Conservation (phyloP, 2,888 invertebrate species). For the Silvanus unidentatus region DNA sequence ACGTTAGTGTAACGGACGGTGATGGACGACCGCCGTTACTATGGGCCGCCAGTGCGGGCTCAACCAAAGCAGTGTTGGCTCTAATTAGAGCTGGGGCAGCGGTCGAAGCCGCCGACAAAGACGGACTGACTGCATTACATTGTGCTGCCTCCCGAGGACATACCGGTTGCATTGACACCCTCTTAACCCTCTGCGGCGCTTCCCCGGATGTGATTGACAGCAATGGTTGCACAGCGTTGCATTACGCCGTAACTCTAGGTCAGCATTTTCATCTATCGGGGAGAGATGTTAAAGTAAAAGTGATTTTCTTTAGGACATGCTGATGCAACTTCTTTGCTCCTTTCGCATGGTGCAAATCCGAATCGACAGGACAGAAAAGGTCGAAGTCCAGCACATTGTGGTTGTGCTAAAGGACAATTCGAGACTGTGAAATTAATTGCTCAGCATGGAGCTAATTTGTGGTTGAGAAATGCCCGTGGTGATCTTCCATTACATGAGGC, state of each 20-base stretch:
- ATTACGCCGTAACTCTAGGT: constrained; percentile 87
- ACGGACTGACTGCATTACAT: constrained; percentile 91
- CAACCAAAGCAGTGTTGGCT: constrained; percentile 83
- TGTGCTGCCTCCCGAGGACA: constrained; percentile 97
- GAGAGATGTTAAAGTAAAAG: no score
- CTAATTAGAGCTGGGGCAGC: constrained; percentile 82
- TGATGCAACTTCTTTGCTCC: constrained; percentile 81
- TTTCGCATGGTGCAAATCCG: constrained; percentile 86
- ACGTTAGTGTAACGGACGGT: constrained; percentile 80
- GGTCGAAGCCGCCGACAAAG: constrained; percentile 79
- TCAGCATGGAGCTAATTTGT: constrained; percentile 78
- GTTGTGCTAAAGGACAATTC: constrained; percentile 90
- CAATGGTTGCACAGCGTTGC: constrained; percentile 92
- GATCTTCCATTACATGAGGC: constrained; percentile 96
- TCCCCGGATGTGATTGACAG: constrained; percentile 85
- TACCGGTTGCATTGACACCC: constrained; percentile 81
- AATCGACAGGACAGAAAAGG: constrained; percentile 91
- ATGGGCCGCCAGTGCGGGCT: constrained; percentile 97
- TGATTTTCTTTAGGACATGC: constrained; percentile 66
- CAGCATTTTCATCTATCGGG: constrained; percentile 9
- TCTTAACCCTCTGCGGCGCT: constrained; percentile 83
- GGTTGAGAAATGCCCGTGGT: constrained; percentile 87
- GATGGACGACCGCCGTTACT: constrained; percentile 91
- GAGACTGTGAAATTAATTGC: constrained; percentile 62
- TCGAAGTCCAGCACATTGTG: constrained; percentile 88